Percentiles rank a stretch among this genome's conserved stretches.
Conservation (phyloP, 2,113 vertebrate genomes). For the Myrmecobius fasciatus region DNA sequence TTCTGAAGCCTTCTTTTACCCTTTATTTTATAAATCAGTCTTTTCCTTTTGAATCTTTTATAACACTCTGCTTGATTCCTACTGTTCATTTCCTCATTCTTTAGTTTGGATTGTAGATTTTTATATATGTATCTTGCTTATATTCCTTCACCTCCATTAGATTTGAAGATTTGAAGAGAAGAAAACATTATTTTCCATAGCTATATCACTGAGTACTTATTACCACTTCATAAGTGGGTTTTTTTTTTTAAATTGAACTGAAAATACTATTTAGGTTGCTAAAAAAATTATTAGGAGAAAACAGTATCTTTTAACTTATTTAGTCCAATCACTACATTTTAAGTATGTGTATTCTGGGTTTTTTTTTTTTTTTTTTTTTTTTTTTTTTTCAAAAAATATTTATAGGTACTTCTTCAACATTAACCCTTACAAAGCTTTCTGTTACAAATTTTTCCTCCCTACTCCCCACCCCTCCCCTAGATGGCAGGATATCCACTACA, state of each 20-base stretch:
- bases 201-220: not conserved
- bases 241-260: not conserved
- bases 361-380: too few species aligned
- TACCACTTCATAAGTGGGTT: not conserved
- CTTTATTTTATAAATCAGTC: not conserved
- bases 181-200: not conserved
- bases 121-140: not conserved
- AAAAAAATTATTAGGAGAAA: constrained; percentile 21
- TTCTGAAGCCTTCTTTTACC: not conserved
- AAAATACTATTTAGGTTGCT: constrained; percentile 12
- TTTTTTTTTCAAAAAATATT: too few species aligned
- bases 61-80: not conserved
- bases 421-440: too few species aligned
- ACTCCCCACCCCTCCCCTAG: too few species aligned
- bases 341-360: not conserved
- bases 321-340: not conserved
- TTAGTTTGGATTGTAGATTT: not conserved
- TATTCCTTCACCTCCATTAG: not conserved
- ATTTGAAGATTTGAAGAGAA: not conserved
- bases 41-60: not conserved
- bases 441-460: too few species aligned
- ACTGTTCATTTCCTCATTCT: not conserved
- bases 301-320: not conserved
- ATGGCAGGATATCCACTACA: too few species aligned
- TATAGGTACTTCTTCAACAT: too few species aligned